phyloP scores from a whole-genome alignment of 1,140 invertebrate species.

The Caenorhabditis elegans region WBcel235 BX284602.5:156001-156500 shows the following conservation, averaged over 20 bases:
- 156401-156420: too few species aligned
- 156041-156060: neutral
- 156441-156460: neutral
- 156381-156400: too few species aligned
- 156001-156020: constrained; percentile 29
- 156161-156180: neutral
- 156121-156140: neutral
- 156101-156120: neutral
- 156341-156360: too few species aligned
- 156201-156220: neutral
- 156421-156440: too few species aligned
- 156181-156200: neutral
- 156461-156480: neutral
- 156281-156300: too few species aligned
- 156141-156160: neutral
- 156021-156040: neutral
- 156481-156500: too few species aligned
- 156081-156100: neutral
- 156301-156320: too few species aligned
- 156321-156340: too few species aligned
- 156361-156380: too few species aligned
- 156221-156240: too few species aligned
- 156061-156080: neutral
- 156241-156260: neutral
- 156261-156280: neutral